Conservation (phyloP, 2,797 vertebrate genomes). For the Notolabrus celidotus region DNA sequence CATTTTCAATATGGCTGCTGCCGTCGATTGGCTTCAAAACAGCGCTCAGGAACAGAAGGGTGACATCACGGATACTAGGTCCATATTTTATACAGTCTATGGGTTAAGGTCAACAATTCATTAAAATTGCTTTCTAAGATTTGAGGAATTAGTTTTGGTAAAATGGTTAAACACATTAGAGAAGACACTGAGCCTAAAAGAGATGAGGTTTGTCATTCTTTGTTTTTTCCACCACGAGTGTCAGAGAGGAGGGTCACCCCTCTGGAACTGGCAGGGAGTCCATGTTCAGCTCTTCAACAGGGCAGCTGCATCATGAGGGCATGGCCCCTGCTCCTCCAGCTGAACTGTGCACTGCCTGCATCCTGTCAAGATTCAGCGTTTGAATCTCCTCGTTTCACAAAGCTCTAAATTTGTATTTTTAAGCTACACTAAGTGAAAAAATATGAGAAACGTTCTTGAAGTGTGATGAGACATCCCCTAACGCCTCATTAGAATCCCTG, state of each 20-base stretch:
- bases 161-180: background rate
- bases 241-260: conserved; percentile 48
- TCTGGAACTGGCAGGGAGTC: conserved; percentile 21
- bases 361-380: conserved; percentile 14
- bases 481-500: conserved; percentile 54
- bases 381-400: conserved; percentile 6
- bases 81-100: too few relatives aligned
- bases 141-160: too few relatives aligned
- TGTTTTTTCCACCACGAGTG: conserved; percentile 5
- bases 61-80: too few relatives aligned
- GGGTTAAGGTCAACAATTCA: too few relatives aligned
- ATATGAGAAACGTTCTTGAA: conserved; percentile 10
- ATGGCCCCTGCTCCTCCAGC: conserved; percentile 27
- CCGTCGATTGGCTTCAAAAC: too few relatives aligned
- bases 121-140: too few relatives aligned
- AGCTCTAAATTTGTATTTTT: conserved; percentile 11
- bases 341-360: conserved; percentile 7
- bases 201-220: conserved; percentile 8
- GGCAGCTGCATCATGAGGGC: conserved; percentile 18
- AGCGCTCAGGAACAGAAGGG: too few relatives aligned
- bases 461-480: conserved; percentile 25
- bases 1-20: too few relatives aligned
- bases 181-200: conserved; percentile 2
- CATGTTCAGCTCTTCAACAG: conserved; percentile 48
- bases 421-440: background rate